Evolutionary conservation across 2,888 invertebrate genomes (phyloP).

Genomic region (Andrena dorsata): DNA sequence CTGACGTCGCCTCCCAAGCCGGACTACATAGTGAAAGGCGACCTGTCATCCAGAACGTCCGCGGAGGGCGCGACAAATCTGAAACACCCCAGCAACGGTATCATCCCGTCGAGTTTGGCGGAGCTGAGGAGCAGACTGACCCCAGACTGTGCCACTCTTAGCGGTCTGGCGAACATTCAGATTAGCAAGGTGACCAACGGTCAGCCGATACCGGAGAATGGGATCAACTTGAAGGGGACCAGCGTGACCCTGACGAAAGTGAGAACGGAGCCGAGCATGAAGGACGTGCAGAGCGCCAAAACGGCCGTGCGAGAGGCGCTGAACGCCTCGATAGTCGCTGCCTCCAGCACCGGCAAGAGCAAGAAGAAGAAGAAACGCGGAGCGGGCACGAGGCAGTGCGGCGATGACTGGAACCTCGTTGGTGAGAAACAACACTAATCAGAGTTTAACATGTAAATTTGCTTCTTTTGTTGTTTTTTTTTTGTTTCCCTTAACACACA

Average conservation of each 20-base stretch:
- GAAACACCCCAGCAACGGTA: conserved; percentile 75
- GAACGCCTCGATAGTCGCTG: conserved; percentile 70
- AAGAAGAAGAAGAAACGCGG: conserved; percentile 84
- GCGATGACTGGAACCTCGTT: conserved; percentile 85
- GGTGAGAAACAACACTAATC: conserved; percentile 83
- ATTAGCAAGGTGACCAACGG: conserved; percentile 84
- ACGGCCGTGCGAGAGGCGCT: conserved; percentile 74
- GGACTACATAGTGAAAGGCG: conserved; percentile 83
- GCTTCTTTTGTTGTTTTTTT: conserved; percentile 70
- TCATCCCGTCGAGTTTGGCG: conserved; percentile 79
- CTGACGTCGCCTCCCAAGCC: conserved; percentile 82
- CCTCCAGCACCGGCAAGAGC: conserved; percentile 72
- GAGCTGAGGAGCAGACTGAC: conserved; percentile 79
- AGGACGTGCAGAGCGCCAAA: conserved; percentile 66
- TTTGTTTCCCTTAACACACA: conserved; percentile 65
- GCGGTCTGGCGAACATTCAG: conserved; percentile 82
- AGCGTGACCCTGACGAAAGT: conserved; percentile 84
- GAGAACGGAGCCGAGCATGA: conserved; percentile 65
- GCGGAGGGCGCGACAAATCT: conserved; percentile 59
- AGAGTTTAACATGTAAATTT: conserved; percentile 77
- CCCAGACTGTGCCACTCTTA: conserved; percentile 78
- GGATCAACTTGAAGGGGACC: conserved; percentile 82
- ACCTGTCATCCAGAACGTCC: conserved; percentile 65
- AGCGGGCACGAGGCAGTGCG: conserved; percentile 80
- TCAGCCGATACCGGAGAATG: conserved; percentile 82